Evolutionary conservation across 2,797 vertebrate genomes (phyloP), one percentile per base, ranked within the genome.

Genomic region (Takifugu ocellatus): DNA sequence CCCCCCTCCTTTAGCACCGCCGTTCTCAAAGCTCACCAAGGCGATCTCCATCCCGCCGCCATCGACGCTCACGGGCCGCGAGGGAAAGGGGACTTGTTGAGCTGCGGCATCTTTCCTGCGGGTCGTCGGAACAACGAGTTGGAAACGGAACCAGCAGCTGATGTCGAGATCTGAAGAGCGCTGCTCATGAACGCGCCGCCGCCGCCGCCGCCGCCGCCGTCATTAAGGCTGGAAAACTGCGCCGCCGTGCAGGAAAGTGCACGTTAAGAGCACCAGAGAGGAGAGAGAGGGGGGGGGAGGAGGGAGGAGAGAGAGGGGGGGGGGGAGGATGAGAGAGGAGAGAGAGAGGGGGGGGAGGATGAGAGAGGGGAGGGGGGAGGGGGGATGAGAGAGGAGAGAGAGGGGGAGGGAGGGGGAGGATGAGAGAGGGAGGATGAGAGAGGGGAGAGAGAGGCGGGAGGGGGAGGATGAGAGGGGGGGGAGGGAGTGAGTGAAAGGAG

Each of bases 21-120:
- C 92, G 88, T 94, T 94, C 87, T 97, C 94, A 90, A 95, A 91
- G 68, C 92, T 94, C 87, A 94, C 93, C 93, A 94, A 87, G 79
- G 93, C 91, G 77, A 95, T 91, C 92, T 98, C 95, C 96, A 97
- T 97, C 43, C 83, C 85, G 79, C 75, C 70, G 74, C 85, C 89
- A 90, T 91, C 77, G 58, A 85, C 84, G 43, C 81, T 77, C 66
- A 80, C 58, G 49, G 68, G 0, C 52, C 0, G 33, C 16, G 10
- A 3, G 12, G 10, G 29, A 16, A n/a, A 47, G 36, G 70, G 50
- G 59, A 85, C 78, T 61, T 78, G 82, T 79, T 71, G 74, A 71
- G 51, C 75, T 29, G 72, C 26, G 49, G 46, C 64, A 39, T 50
- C 2, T 21, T 1, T 8, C 16, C 39, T 39, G 49, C 48, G 24